Evolutionary conservation across 1,140 invertebrate species (phyloP).

Genomic region (Magallana ariakensis): DNA sequence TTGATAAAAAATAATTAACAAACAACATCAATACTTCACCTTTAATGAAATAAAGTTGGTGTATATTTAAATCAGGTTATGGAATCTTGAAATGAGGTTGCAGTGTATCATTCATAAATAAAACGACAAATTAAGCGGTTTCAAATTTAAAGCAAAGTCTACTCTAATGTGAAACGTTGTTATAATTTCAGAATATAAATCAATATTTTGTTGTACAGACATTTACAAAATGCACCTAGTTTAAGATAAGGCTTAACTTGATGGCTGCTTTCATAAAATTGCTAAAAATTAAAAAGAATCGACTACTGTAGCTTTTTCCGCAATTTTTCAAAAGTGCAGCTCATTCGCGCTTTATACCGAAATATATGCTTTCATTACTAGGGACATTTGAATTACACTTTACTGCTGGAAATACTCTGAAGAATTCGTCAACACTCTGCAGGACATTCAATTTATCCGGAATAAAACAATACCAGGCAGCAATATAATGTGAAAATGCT

Average conservation of each 20-base stretch:
- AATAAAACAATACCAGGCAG: not conserved
- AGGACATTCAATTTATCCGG: not conserved
- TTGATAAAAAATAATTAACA: too few relatives aligned
- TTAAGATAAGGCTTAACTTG: not conserved
- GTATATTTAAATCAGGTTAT: too few relatives aligned
- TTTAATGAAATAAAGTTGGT: too few relatives aligned
- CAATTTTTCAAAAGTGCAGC: not conserved
- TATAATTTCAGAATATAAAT: too few relatives aligned
- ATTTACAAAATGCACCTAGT: too few relatives aligned
- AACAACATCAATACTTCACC: too few relatives aligned
- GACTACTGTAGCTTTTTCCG: not conserved
- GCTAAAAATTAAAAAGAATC: not conserved
- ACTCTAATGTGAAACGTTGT: too few relatives aligned
- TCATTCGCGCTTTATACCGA: not conserved
- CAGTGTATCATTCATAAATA: too few relatives aligned
- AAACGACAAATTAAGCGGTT: too few relatives aligned
- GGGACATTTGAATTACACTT: not conserved
- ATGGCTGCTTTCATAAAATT: not conserved
- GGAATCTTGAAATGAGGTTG: too few relatives aligned
- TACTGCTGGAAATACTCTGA: not conserved
- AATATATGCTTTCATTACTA: not conserved
- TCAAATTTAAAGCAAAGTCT: too few relatives aligned
- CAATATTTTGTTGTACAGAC: too few relatives aligned
- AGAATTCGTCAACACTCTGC: not conserved
- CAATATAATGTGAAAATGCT: not conserved